Evolutionary conservation across 2,113 vertebrate species (phyloP), one percentile per base, ranked within the genome.

Genomic region (Carassius carassius): DNA sequence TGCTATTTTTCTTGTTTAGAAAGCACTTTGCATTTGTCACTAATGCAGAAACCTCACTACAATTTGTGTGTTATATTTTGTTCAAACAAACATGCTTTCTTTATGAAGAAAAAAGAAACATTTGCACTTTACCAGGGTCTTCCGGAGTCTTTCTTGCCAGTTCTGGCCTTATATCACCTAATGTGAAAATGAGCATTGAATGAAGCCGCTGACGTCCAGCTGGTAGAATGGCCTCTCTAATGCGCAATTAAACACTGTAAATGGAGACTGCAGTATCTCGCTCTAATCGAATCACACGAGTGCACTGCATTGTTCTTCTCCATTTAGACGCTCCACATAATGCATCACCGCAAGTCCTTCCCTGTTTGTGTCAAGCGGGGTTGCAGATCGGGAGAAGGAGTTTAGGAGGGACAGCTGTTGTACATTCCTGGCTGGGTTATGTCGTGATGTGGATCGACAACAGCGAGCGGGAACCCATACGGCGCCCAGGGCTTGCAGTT

Each of bases 371-470:
- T 32, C 62, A 29, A 29, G 44, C 58, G 9, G 78, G 58, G 78
- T 25, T 25, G 78, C 23, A 79, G 78, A 41, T 62, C 14, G 4
- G 25, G 82, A 69, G 41, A n/a, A 76, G 51, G 63, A 87, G 49
- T 16, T 47, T 92, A 89, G 85, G 81, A 87, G 89, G 89, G 89
- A 91, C 92, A 94, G 92, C 93, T 94, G 92, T 91, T 93, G 89
- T 87, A 85, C 91, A 93, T 94, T 94, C 93, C 92, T 85, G 83
- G 91, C 91, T 90, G 85, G 70, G 91, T 90, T 90, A 91, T 89
- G 87, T 89, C 88, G 87, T 87, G 87, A 92, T 89, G 90, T 87
- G 54, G 84, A 91, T 87, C 76, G 89, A 86, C 88, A 90, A 92
- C 91, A 92, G 90, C 87, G 88, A 89, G 89, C 87, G 81, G 16